Base-by-base conservation (phyloP, 2,113 vertebrate species). In the Nesogale talazaci region DNA sequence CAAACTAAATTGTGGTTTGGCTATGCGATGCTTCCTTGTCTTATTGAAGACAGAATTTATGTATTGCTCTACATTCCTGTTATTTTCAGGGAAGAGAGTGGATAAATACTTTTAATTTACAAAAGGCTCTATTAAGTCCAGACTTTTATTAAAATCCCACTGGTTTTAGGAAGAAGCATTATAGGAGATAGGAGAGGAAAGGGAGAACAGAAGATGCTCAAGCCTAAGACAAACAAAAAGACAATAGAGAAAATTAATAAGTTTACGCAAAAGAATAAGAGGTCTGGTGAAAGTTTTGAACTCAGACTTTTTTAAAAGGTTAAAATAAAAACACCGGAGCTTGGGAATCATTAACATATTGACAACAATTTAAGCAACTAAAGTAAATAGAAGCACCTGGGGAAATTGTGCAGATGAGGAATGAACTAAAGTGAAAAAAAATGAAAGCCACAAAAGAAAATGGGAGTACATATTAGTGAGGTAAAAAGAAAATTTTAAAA, bases 401-500 rank as follows among this genome's bases (percentile, higher is more conserved):
- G 1, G 25, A 78, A 42, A 36, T 31, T 83, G 23, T 42, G n/a
- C 56, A 75, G 67, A n/a, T 82, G 29, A 91, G 42, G 87, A 59
- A 9, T 61, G 19, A 88, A 29, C 56, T 82, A 75, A 89, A 80
- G 25, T 7, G 69, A 78, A 76, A 76, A 69, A 46, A 52, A 52
- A 72, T 63, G 1, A 23, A 81, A 67, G 6, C 52, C 65, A 46
- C 31, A 88, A 85, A 90, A 59, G 16, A 77, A 38, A 90, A 70
- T 31, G 17, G 75, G 74, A 86, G 56, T 65, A 76, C 3, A 38
- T 38, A 69, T 3, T 75, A 40, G 20, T 76, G 57, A 91, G 38
- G 10, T 59, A 69, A 93, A 63, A 79, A 69, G 77, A 72, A 89
- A 93, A 69, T 11, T 61, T 83, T 83, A 65, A 27, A 61, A 52